These are phyloP conservation scores for Ephestia elutella DNA, from an alignment of 1,140 invertebrate genomes.

Conservation along the genomic window DNA sequence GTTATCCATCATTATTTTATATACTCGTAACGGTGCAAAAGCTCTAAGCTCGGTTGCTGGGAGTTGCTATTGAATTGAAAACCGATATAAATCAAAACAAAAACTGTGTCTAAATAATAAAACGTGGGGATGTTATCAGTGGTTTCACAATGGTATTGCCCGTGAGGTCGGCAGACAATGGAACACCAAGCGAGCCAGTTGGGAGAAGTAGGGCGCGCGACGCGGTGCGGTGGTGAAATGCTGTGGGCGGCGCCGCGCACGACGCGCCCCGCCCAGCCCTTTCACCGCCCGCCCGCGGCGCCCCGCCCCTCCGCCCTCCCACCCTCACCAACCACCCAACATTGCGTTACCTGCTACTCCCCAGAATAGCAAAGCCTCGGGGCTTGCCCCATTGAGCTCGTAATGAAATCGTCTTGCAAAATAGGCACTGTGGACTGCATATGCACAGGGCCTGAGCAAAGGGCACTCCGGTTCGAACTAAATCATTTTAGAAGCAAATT, in stretches of 20 bases:
- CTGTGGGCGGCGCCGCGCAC: slow-evolving; percentile 62
- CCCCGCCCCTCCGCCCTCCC: slow-evolving; percentile 47
- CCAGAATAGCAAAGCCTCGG: slow-evolving; percentile 45
- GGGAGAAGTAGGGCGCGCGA: slow-evolving; percentile 58
- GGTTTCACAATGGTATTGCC: slow-evolving; percentile 66
- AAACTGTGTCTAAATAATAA: slow-evolving; percentile 12
- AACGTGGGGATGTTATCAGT: slow-evolving; percentile 54
- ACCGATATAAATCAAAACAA: slow-evolving; percentile 8
- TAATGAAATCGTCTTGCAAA: slow-evolving; percentile 24
- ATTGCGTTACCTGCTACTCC: slow-evolving; percentile 53
- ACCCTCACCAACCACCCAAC: slow-evolving; percentile 51
- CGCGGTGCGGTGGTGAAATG: slow-evolving; percentile 63
- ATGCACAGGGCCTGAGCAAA: background rate
- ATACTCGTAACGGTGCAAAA: too few relatives aligned
- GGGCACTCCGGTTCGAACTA: slow-evolving; percentile 1
- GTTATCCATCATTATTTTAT: too few relatives aligned
- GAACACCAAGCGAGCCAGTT: slow-evolving; percentile 64
- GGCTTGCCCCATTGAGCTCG: slow-evolving; percentile 41
- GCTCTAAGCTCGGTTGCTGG: slow-evolving; percentile 10
- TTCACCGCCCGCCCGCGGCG: slow-evolving; percentile 38
- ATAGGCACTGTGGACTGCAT: background rate
- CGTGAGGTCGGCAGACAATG: slow-evolving; percentile 41
- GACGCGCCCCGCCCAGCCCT: slow-evolving; percentile 69
- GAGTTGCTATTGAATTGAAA: slow-evolving; percentile 6
- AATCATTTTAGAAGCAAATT: slow-evolving; percentile 1